Conservation (phyloP, 2,888 invertebrate genomes). For the Heliconius hortense region DNA sequence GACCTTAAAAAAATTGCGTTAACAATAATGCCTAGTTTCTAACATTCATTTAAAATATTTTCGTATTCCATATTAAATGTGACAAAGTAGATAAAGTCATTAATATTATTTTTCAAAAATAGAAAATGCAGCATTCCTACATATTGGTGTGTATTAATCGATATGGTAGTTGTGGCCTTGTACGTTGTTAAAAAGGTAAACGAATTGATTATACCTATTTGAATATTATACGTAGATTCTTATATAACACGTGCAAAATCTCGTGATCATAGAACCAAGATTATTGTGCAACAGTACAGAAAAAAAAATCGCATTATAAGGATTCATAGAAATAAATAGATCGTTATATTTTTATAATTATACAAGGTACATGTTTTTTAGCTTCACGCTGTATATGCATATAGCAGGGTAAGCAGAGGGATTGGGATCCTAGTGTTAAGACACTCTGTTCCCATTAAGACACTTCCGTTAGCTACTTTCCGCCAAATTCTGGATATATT, state of each 20-base stretch:
- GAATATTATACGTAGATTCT: conserved; percentile 1
- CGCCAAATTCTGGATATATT: too few relatives aligned
- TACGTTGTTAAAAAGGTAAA: conserved; percentile 1
- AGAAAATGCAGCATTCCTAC: neutral
- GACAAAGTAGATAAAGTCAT: neutral
- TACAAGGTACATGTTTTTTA: too few relatives aligned
- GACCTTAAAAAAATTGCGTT: too few relatives aligned
- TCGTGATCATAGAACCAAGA: neutral
- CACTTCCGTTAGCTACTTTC: too few relatives aligned
- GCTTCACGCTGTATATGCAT: too few relatives aligned
- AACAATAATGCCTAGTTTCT: too few relatives aligned
- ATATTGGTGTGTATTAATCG: neutral
- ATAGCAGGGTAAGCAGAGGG: too few relatives aligned
- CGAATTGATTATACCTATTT: conserved; percentile 15
- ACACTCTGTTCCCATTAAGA: too few relatives aligned
- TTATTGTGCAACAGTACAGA: neutral
- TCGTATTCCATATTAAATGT: neutral
- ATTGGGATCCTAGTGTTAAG: too few relatives aligned
- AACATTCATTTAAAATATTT: neutral
- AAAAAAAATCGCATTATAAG: neutral
- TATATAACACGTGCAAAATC: neutral
- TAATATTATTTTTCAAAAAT: neutral
- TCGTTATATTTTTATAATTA: neutral
- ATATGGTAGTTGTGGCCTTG: conserved; percentile 3
- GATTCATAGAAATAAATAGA: neutral